A percentile compares a stretch with the other conserved stretches of the same genome.
Conservation (phyloP, 2,797 vertebrate genomes). For the Balearica regulorum region DNA sequence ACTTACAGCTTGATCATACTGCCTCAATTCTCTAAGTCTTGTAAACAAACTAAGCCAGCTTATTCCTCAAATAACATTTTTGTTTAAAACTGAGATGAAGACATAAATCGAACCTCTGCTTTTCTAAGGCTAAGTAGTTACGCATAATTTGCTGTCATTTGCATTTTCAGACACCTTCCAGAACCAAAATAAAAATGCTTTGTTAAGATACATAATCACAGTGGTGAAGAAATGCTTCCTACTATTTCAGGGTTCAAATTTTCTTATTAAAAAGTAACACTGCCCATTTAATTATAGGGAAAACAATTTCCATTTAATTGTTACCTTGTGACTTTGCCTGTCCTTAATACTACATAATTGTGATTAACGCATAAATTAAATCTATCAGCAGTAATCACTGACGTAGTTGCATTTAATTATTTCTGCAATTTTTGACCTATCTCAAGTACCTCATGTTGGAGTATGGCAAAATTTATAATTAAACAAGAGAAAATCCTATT, state of each 20-base stretch:
- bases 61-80: neutral
- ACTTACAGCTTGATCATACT: neutral
- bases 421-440: neutral
- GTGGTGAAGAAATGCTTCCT: neutral
- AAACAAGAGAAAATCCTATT: neutral
- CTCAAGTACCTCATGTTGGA: neutral
- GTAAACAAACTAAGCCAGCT: neutral
- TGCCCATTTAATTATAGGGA: neutral
- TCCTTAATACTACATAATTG: neutral
- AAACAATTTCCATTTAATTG: neutral
- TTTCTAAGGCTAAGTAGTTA: neutral
- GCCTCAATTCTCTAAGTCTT: neutral
- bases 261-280: neutral
- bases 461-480: rapidly evolving
- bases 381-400: neutral
- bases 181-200: neutral
- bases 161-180: neutral
- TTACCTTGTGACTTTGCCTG: neutral
- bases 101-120: neutral
- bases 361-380: neutral
- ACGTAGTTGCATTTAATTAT: neutral
- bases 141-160: neutral
- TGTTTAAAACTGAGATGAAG: neutral
- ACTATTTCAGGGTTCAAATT: neutral
- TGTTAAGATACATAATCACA: neutral